Percentiles rank a stretch among this genome's conserved stretches.
Evolutionary conservation across 2,888 invertebrate species (phyloP).

Genomic region (Lymantria dispar): DNA sequence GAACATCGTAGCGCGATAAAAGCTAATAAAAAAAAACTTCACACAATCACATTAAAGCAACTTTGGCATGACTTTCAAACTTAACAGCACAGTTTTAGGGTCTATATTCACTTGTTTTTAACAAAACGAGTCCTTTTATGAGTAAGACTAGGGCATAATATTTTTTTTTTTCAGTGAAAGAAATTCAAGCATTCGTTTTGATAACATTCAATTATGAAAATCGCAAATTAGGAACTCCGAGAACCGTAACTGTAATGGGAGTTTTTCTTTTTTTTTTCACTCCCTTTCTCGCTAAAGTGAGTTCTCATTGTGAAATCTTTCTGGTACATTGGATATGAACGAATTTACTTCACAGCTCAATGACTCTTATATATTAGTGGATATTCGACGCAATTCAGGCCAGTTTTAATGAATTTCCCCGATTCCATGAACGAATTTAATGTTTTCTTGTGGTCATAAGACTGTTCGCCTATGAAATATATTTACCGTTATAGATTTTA

Average conservation of each 20-base stretch:
- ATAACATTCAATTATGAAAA: constrained; percentile 63
- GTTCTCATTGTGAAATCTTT: constrained; percentile 42
- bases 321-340: constrained; percentile 51
- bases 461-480: background rate
- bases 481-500: too few species aligned
- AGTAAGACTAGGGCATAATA: constrained; percentile 33
- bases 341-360: constrained; percentile 50
- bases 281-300: constrained; percentile 16
- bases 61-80: constrained; percentile 9
- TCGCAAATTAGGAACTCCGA: constrained; percentile 48
- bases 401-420: constrained; percentile 31
- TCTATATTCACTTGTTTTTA: constrained; percentile 24
- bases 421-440: constrained; percentile 12
- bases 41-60: constrained; percentile 21
- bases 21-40: constrained; percentile 22
- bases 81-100: constrained; percentile 9
- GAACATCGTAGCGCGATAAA: constrained; percentile 26
- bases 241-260: constrained; percentile 29
- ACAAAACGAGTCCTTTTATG: background rate
- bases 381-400: constrained; percentile 34
- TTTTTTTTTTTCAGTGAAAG: constrained; percentile 35
- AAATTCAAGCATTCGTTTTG: constrained; percentile 50
- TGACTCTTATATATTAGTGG: constrained; percentile 41
- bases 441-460: constrained; percentile 7
- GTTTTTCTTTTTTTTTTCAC: constrained; percentile 16